phyloP scores from a whole-genome alignment of 2,797 vertebrate genomes.

The Phylloscopus collybita region DNA sequence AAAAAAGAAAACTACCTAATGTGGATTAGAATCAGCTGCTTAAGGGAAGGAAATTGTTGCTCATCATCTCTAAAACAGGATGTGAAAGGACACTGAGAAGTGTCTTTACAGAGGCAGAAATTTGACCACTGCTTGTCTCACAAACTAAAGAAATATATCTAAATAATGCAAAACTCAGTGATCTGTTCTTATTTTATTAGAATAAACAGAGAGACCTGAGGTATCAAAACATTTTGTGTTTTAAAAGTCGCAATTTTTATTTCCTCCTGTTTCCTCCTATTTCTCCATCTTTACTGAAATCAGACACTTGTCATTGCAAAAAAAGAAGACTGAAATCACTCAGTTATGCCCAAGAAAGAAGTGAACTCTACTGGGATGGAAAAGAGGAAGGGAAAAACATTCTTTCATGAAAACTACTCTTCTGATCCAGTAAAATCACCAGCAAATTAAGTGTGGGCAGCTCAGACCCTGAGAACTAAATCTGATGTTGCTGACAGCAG shows the following conservation, averaged over 20 bases:
- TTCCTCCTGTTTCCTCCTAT: not conserved
- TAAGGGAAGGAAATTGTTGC: not conserved
- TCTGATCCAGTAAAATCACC: not conserved
- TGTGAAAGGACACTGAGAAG: not conserved
- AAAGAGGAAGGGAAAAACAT: not conserved
- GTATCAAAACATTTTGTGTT: not conserved
- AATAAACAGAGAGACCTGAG: not conserved
- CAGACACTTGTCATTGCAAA: not conserved
- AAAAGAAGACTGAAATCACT: not conserved
- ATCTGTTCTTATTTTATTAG: not conserved
- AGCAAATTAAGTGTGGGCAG: not conserved
- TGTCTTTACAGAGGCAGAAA: not conserved
- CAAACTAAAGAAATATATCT: not conserved
- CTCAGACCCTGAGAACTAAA: not conserved
- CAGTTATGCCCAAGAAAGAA: not conserved
- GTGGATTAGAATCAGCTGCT: not conserved
- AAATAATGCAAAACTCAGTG: not conserved
- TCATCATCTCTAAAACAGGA: not conserved
- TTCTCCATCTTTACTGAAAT: not conserved
- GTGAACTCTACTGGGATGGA: accelerated
- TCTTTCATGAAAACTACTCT: not conserved
- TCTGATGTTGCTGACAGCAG: not conserved
- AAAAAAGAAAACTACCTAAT: not conserved
- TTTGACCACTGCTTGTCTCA: not conserved
- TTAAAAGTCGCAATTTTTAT: not conserved